Conservation (phyloP, 2,797 vertebrate species). For the Poeciliopsis infans region DNA sequence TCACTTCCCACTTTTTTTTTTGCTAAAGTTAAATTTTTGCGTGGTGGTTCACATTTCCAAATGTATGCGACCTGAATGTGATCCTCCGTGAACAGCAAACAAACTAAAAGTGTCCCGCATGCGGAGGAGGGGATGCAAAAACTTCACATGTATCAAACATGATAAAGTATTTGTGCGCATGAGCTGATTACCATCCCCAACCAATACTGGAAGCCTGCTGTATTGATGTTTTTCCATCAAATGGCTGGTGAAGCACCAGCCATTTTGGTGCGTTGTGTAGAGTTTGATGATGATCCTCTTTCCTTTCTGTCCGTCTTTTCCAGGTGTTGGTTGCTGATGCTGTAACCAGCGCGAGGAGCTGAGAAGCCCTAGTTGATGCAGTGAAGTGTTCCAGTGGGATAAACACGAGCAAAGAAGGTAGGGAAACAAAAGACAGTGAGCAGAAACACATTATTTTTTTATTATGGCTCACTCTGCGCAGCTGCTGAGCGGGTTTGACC, state of each 20-base stretch:
- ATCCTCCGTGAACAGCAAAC: too few relatives aligned
- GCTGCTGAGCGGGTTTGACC: conserved; percentile 34
- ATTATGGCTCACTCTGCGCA: neutral
- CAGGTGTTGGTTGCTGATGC: conserved; percentile 84
- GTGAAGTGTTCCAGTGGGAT: conserved; percentile 81
- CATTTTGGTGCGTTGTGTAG: neutral
- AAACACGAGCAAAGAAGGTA: conserved; percentile 80
- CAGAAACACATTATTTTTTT: neutral
- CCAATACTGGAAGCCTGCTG: too few relatives aligned
- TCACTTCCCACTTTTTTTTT: too few relatives aligned
- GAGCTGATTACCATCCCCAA: too few relatives aligned
- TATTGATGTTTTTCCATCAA: neutral
- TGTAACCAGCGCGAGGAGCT: conserved; percentile 78
- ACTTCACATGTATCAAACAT: too few relatives aligned
- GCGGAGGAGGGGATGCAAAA: too few relatives aligned
- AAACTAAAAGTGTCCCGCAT: too few relatives aligned
- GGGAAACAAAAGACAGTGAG: conserved; percentile 24
- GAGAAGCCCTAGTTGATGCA: conserved; percentile 82
- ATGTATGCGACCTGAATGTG: too few relatives aligned
- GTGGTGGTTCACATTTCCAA: too few relatives aligned
- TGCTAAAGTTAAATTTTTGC: too few relatives aligned
- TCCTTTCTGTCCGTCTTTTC: conserved; percentile 32
- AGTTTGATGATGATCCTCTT: conserved; percentile 29
- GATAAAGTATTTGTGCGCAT: too few relatives aligned
- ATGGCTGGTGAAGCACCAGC: neutral